A percentile compares a stretch with the other conserved stretches of the same genome.
Evolutionary conservation across 2,888 invertebrate genomes (phyloP).

Genomic region (Tetramorium bicarinatum): DNA sequence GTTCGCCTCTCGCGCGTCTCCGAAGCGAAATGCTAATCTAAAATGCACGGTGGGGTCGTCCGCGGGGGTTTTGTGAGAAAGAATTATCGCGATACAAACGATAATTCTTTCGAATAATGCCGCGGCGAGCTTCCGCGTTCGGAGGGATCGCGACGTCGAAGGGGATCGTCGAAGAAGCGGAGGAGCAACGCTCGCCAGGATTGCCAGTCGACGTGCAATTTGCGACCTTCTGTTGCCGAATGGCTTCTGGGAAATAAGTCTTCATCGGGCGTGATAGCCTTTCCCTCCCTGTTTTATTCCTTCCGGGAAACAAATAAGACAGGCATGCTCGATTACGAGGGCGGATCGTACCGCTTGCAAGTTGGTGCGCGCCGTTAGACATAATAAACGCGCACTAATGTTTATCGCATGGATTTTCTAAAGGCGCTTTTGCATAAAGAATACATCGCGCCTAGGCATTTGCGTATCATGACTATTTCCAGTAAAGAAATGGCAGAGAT

Average conservation of each 20-base stretch:
- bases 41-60: constrained; percentile 32
- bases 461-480: neutral
- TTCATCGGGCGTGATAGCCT: constrained; percentile 22
- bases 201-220: constrained; percentile 9
- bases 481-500: neutral
- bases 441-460: constrained; percentile 30
- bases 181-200: constrained; percentile 36
- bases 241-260: constrained; percentile 2
- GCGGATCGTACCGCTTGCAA: neutral
- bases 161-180: constrained; percentile 33
- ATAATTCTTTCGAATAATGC: constrained; percentile 47
- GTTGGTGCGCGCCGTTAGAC: neutral
- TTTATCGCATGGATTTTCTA: constrained; percentile 13
- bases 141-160: constrained; percentile 12
- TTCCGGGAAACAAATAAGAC: constrained; percentile 6
- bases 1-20: constrained; percentile 34
- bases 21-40: constrained; percentile 49
- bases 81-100: constrained; percentile 42
- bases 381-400: neutral
- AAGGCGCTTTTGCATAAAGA: neutral
- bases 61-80: constrained; percentile 43
- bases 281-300: constrained; percentile 2
- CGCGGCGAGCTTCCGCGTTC: constrained; percentile 37
- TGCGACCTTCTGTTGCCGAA: constrained; percentile 29
- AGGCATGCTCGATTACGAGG: neutral